These are phyloP conservation scores for Platycnemis pennipes DNA, from an alignment of 2,888 invertebrate genomes.

Conservation along the genomic window DNA sequence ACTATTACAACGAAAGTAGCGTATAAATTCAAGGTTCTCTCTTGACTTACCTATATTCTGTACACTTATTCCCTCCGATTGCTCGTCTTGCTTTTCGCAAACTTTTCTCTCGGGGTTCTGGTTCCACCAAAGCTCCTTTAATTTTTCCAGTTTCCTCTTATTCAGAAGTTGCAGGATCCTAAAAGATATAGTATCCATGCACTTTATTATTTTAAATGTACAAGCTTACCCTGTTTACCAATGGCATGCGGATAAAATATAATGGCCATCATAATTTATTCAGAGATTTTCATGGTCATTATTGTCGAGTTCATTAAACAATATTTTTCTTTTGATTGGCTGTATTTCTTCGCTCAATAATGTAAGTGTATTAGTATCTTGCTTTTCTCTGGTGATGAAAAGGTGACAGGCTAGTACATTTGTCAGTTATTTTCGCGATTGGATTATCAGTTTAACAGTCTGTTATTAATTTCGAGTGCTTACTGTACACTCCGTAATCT, in stretches of 20 bases:
- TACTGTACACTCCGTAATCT: too few relatives aligned
- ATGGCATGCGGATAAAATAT: neutral
- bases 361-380: too few relatives aligned
- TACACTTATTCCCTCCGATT: conserved; percentile 98
- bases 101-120: conserved; percentile 87
- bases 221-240: neutral
- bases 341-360: too few relatives aligned
- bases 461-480: too few relatives aligned
- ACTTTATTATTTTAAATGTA: neutral
- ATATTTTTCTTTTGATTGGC: too few relatives aligned
- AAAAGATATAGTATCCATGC: conserved; percentile 73
- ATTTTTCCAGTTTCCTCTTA: conserved; percentile 93
- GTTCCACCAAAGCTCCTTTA: conserved; percentile 99
- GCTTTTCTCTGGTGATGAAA: too few relatives aligned
- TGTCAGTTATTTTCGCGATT: too few relatives aligned
- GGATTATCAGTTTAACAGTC: too few relatives aligned
- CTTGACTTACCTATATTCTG: conserved; percentile 90
- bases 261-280: neutral
- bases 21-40: neutral
- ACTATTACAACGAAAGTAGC: neutral
- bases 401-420: too few relatives aligned
- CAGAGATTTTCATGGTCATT: neutral
- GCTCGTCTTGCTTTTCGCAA: conserved; percentile 94
- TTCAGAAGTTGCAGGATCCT: conserved; percentile 97
- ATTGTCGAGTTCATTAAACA: too few relatives aligned